Percentiles rank a stretch among this genome's conserved stretches.
Evolutionary conservation across 1,140 invertebrate species (phyloP).

Genomic region (Diachasma alloeum): DNA sequence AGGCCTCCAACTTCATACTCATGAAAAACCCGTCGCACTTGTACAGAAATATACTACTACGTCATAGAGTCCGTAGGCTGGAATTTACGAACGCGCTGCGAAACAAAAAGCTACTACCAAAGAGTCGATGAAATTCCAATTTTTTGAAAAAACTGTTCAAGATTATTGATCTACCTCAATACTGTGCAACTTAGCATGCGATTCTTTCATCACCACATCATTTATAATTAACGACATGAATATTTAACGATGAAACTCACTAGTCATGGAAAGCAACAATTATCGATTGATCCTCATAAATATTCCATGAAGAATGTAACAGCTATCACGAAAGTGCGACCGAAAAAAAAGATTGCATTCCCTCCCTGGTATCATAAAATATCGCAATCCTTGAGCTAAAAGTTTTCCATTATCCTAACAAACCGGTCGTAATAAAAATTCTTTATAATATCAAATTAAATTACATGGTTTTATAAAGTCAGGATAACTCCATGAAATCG

Average conservation of each 20-base stretch:
- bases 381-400: neutral
- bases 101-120: too few species aligned
- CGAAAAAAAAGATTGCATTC: neutral
- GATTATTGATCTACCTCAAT: too few species aligned
- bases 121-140: too few species aligned
- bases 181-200: too few species aligned
- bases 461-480: neutral
- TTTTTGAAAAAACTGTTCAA: too few species aligned
- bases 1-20: too few species aligned
- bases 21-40: too few species aligned
- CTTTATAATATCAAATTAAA: neutral
- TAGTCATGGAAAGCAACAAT: neutral
- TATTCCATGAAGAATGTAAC: neutral
- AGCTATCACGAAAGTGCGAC: neutral
- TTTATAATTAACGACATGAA: neutral
- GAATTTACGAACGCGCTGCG: too few species aligned
- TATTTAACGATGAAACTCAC: neutral
- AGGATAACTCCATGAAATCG: neutral
- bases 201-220: neutral
- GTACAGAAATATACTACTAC: too few species aligned
- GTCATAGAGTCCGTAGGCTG: too few species aligned
- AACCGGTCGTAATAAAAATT: neutral
- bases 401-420: neutral
- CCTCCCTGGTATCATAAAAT: neutral
- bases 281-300: neutral